Evolutionary conservation across 2,888 invertebrate genomes (phyloP).

Genomic region (Junonia oenone): DNA sequence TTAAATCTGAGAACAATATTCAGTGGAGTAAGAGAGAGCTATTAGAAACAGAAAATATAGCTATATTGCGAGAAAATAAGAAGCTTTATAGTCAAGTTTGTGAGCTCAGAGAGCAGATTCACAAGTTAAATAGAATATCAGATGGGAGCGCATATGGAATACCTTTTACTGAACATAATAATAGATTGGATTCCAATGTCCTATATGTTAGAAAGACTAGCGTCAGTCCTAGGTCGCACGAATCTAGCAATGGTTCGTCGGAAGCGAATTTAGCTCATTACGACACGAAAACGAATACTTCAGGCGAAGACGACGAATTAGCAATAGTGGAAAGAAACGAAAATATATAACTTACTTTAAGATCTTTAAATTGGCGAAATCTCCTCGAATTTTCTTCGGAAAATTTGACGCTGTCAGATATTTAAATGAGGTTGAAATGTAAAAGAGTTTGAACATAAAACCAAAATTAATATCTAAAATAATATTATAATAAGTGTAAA

Average conservation of each 20-base stretch:
- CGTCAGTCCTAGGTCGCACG: conserved; percentile 64
- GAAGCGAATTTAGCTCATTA: conserved; percentile 61
- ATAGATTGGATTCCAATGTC: conserved; percentile 58
- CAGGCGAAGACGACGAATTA: conserved; percentile 68
- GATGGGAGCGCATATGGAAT: conserved; percentile 58
- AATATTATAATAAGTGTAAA: neutral
- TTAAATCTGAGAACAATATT: conserved; percentile 94
- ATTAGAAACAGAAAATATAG: conserved; percentile 92
- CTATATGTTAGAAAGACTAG: conserved; percentile 63
- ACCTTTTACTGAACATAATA: conserved; percentile 38
- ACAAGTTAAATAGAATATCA: conserved; percentile 67
- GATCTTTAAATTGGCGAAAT: neutral
- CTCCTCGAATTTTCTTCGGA: neutral
- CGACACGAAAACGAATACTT: conserved; percentile 65
- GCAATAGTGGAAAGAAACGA: conserved; percentile 63
- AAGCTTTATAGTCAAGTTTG: conserved; percentile 81
- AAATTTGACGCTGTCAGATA: conserved; percentile 8
- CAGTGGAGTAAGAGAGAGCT: conserved; percentile 96
- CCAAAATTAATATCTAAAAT: neutral
- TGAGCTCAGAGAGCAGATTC: conserved; percentile 68
- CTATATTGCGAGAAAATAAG: conserved; percentile 93
- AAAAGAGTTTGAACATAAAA: conserved; percentile 5
- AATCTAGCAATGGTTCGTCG: conserved; percentile 67
- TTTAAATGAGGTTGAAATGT: neutral
- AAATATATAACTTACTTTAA: conserved; percentile 28